Evolutionary conservation across 2,113 vertebrate species (phyloP).

Genomic region (Poeciliopsis retropinna): DNA sequence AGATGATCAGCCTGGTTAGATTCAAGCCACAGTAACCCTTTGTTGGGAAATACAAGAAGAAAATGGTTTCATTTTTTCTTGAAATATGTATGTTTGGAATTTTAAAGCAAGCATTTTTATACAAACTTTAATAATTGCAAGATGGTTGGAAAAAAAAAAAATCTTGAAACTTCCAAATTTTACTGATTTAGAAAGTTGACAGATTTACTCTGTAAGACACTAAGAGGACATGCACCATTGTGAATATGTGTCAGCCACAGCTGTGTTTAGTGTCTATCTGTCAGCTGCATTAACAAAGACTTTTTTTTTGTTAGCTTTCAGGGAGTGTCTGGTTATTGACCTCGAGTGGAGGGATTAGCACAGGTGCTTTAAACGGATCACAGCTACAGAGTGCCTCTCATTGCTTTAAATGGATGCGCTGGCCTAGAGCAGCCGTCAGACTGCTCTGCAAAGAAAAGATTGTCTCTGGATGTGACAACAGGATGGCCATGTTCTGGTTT

Average conservation of each 20-base stretch:
- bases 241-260: conserved; percentile 14
- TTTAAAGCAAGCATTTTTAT: neutral
- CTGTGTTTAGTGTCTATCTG: conserved; percentile 20
- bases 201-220: neutral
- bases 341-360: conserved; percentile 50
- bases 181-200: neutral
- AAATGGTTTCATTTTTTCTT: neutral
- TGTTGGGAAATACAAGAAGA: neutral
- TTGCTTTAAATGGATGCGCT: conserved; percentile 32
- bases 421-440: conserved; percentile 8
- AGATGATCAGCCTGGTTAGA: conserved; percentile 5
- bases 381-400: conserved; percentile 16
- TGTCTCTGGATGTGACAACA: neutral
- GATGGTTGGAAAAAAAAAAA: neutral
- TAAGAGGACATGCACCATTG: neutral
- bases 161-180: neutral
- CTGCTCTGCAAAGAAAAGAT: conserved; percentile 12
- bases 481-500: neutral
- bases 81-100: neutral
- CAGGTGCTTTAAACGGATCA: conserved; percentile 49
- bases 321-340: conserved; percentile 41
- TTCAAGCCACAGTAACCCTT: neutral
- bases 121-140: neutral
- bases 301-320: conserved; percentile 25
- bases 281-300: conserved; percentile 18